phyloP scores from a whole-genome alignment of 2,113 vertebrate genomes.

The Sceloporus tristichus region DNA sequence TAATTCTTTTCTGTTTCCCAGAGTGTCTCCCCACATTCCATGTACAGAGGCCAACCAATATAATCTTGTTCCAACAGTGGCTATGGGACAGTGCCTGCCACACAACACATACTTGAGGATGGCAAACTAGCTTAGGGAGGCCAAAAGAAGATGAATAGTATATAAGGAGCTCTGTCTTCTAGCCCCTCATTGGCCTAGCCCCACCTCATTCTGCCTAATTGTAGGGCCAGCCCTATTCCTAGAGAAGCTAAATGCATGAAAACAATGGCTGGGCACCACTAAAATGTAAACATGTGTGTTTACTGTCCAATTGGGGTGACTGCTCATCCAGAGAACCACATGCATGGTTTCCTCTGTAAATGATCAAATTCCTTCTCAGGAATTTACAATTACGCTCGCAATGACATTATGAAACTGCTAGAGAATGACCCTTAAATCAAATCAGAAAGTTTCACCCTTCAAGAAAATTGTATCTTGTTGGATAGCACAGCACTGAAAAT shows the following conservation, averaged over 20 bases:
- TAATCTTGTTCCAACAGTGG: not conserved
- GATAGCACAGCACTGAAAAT: not conserved
- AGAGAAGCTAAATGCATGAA: not conserved
- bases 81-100: not conserved
- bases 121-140: not conserved
- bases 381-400: constrained; percentile 6
- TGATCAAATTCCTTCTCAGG: not conserved
- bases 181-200: not conserved
- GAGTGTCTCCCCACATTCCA: not conserved
- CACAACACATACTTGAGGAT: not conserved
- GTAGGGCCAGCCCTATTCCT: not conserved
- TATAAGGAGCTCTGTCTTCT: not conserved
- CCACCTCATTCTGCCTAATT: not conserved
- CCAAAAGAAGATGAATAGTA: not conserved
- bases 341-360: not conserved
- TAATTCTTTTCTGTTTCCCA: too few relatives aligned
- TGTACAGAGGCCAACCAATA: not conserved
- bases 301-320: fast-evolving
- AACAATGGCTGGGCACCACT: fast-evolving
- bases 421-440: constrained; percentile 34
- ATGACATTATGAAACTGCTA: not conserved
- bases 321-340: not conserved
- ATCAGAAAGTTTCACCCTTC: constrained; percentile 1
- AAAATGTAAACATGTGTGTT: not conserved
- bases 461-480: not conserved